These are phyloP conservation scores for Dasyprocta punctata DNA, from an alignment of 2,113 vertebrate species.

Conservation along the genomic window DNA sequence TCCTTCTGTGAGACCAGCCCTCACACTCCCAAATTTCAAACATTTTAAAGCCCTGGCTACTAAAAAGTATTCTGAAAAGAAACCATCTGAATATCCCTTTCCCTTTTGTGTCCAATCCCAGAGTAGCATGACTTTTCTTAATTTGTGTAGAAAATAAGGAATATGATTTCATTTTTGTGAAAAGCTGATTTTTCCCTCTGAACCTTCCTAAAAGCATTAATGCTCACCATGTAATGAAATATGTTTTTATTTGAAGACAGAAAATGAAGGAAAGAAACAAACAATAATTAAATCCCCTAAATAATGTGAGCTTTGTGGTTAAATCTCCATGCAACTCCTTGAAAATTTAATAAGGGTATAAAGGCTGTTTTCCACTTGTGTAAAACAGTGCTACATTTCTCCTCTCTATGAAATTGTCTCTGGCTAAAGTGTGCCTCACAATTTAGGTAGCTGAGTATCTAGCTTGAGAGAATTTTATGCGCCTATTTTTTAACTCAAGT, in stretches of 20 bases:
- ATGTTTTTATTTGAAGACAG: constrained; percentile 78
- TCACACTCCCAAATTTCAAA: not conserved
- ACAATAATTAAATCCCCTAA: constrained; percentile 82
- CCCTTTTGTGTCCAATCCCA: constrained; percentile 12
- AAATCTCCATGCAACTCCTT: constrained; percentile 78
- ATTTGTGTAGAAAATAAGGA: constrained; percentile 75
- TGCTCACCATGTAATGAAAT: constrained; percentile 78
- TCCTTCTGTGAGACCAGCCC: not conserved
- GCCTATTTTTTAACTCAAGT: constrained; percentile 80
- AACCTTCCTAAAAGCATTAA: constrained; percentile 77
- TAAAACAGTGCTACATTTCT: constrained; percentile 61
- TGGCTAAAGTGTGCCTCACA: constrained; percentile 46
- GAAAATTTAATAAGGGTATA: constrained; percentile 82
- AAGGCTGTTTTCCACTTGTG: constrained; percentile 78
- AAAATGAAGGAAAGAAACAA: constrained; percentile 79
- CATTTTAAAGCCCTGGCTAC: not conserved
- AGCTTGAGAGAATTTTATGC: constrained; percentile 71
- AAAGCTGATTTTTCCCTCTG: constrained; percentile 42
- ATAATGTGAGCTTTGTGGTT: constrained; percentile 79
- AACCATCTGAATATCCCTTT: not conserved
- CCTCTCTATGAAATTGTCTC: constrained; percentile 66
- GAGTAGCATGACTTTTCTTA: constrained; percentile 51
- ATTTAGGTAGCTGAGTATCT: constrained; percentile 62
- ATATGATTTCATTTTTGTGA: constrained; percentile 58
- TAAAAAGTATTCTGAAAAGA: not conserved